Evolutionary conservation across 2,888 invertebrate species (phyloP).

Genomic region (Strigamia transsilvanica): DNA sequence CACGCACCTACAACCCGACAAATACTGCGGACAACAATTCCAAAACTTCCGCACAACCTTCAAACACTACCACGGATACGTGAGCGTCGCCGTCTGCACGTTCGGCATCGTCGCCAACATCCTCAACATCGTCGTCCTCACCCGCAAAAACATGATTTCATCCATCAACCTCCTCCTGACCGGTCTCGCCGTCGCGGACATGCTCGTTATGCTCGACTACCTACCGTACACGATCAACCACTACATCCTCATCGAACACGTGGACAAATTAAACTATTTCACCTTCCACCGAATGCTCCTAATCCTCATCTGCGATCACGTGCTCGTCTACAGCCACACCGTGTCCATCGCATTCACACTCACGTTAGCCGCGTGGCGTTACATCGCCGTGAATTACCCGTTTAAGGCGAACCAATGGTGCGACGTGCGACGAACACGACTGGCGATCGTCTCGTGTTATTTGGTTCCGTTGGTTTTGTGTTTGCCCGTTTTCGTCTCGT

Average conservation of each 20-base stretch:
- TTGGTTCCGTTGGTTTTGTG: conserved; percentile 83
- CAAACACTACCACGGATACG: conserved; percentile 80
- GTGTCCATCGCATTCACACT: conserved; percentile 94
- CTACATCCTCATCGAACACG: conserved; percentile 54
- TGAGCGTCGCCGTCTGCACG: conserved; percentile 84
- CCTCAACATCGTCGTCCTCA: conserved; percentile 89
- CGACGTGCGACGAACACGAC: conserved; percentile 78
- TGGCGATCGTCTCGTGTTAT: conserved; percentile 80
- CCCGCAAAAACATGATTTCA: conserved; percentile 89
- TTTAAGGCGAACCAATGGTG: conserved; percentile 84
- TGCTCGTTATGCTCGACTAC: conserved; percentile 90
- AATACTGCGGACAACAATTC: conserved; percentile 57
- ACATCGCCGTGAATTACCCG: conserved; percentile 81
- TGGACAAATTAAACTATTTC: conserved; percentile 67
- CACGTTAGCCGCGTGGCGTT: conserved; percentile 88
- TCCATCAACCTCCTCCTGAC: conserved; percentile 92
- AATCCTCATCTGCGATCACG: conserved; percentile 89
- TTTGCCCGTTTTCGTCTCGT: conserved; percentile 83
- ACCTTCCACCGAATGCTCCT: conserved; percentile 83
- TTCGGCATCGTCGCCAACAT: conserved; percentile 90
- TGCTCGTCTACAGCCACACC: conserved; percentile 86
- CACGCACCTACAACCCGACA: background rate
- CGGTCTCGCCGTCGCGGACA: conserved; percentile 83
- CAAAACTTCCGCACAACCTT: conserved; percentile 72
- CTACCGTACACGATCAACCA: conserved; percentile 81